Conservation (phyloP, 1,140 invertebrate species). For the Orchestia grillus region DNA sequence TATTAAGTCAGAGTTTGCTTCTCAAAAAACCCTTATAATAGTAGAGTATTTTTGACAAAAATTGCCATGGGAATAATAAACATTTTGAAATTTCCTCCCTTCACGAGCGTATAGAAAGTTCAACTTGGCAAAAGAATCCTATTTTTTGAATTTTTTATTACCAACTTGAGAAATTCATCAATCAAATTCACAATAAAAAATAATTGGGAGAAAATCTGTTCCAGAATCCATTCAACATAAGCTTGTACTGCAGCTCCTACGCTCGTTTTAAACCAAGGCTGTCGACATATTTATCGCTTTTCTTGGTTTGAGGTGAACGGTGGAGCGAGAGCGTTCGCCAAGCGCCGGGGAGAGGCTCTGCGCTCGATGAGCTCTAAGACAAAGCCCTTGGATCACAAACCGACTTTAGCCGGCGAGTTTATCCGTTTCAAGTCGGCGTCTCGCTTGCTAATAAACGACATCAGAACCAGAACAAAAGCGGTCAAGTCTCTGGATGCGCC, state of each 20-base stretch:
- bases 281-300: background rate
- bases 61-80: too few relatives aligned
- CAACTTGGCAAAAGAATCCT: too few relatives aligned
- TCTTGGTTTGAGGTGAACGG: background rate
- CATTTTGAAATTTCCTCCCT: too few relatives aligned
- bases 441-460: constrained; percentile 25
- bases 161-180: too few relatives aligned
- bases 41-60: too few relatives aligned
- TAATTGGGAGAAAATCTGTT: background rate
- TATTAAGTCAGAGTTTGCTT: too few relatives aligned
- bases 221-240: background rate
- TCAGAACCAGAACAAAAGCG: constrained; percentile 22
- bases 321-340: background rate
- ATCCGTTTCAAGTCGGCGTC: background rate
- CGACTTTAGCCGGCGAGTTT: background rate
- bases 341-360: background rate
- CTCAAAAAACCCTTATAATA: too few relatives aligned
- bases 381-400: background rate
- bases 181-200: too few relatives aligned
- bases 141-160: too few relatives aligned
- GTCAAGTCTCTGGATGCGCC: background rate
- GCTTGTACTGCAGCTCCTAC: background rate
- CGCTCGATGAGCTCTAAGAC: background rate
- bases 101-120: too few relatives aligned
- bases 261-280: background rate